These are phyloP conservation scores for Pteropus alecto DNA, from an alignment of 2,113 vertebrate species.

Conservation along the genomic window DNA sequence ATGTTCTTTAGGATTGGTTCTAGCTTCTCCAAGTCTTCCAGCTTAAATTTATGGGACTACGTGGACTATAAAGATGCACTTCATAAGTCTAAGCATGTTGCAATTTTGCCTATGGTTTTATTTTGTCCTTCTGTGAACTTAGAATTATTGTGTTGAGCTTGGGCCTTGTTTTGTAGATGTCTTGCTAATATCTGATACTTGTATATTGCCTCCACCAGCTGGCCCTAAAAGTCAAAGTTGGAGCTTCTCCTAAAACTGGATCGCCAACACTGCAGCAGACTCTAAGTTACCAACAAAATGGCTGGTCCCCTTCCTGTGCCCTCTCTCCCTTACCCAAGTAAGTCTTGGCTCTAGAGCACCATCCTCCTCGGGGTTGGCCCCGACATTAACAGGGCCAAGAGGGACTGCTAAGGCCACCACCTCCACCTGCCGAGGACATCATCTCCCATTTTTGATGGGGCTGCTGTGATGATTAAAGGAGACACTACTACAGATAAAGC, in stretches of 20 bases:
- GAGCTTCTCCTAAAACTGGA: no score
- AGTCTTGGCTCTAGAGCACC: not conserved
- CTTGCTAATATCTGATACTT: constrained; percentile 84
- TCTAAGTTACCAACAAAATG: not conserved
- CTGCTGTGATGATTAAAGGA: not conserved
- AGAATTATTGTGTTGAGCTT: constrained; percentile 90
- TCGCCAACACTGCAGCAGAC: no score
- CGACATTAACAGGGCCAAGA: no score
- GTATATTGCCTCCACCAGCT: no score
- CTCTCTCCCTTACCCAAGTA: not conserved
- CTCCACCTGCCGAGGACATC: not conserved
- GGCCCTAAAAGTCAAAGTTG: no score
- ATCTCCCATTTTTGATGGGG: not conserved
- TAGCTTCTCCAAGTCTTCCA: no score
- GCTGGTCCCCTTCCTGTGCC: no score
- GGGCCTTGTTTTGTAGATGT: constrained; percentile 96
- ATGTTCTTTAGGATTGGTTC: no score
- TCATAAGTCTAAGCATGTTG: constrained; percentile 97
- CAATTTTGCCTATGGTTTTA: constrained; percentile 97
- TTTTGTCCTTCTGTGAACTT: constrained; percentile 98
- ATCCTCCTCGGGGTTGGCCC: no score
- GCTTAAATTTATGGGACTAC: no score
- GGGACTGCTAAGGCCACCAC: no score
- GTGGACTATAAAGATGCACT: constrained; percentile 91
- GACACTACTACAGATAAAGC: not conserved